Percentiles rank a stretch among this genome's conserved stretches.
phyloP scores from a whole-genome alignment of 2,113 vertebrate species.

The Himantopus leucocephalus region DNA sequence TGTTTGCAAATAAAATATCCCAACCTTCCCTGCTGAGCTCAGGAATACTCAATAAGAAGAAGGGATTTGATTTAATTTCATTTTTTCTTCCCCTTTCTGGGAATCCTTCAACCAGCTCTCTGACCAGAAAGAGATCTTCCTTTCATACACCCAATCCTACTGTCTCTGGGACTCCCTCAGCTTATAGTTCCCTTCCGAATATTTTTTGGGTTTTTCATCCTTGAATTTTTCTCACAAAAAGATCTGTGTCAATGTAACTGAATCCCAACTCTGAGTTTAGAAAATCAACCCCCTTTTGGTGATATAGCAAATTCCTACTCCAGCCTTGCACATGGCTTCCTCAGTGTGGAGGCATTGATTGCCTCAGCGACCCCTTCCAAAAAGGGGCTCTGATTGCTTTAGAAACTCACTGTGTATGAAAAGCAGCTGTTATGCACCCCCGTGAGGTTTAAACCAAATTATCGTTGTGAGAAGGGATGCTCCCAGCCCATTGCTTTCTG shows the following conservation, averaged over 20 bases:
- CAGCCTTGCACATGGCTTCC: not conserved
- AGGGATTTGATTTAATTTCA: not conserved
- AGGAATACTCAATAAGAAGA: not conserved
- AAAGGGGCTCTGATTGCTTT: not conserved
- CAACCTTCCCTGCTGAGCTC: not conserved
- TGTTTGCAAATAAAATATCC: not conserved
- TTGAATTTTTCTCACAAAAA: not conserved
- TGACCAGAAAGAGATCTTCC: not conserved
- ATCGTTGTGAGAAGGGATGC: not conserved
- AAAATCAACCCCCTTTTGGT: not conserved
- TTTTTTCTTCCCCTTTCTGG: not conserved
- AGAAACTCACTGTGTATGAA: not conserved
- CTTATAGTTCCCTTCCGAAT: not conserved
- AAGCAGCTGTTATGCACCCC: not conserved
- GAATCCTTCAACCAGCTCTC: not conserved
- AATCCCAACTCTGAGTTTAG: not conserved
- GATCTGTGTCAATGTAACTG: not conserved
- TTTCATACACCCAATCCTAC: not conserved
- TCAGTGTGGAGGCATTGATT: not conserved
- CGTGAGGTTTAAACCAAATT: not conserved
- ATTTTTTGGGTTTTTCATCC: rapidly evolving
- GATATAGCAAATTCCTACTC: not conserved
- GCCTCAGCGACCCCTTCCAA: not conserved
- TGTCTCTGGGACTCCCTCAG: not conserved
- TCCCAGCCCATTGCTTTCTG: not conserved